Evolutionary conservation across 2,888 invertebrate genomes (phyloP), one percentile per base, ranked within the genome.

Genomic region (Ditula angustiorana): DNA sequence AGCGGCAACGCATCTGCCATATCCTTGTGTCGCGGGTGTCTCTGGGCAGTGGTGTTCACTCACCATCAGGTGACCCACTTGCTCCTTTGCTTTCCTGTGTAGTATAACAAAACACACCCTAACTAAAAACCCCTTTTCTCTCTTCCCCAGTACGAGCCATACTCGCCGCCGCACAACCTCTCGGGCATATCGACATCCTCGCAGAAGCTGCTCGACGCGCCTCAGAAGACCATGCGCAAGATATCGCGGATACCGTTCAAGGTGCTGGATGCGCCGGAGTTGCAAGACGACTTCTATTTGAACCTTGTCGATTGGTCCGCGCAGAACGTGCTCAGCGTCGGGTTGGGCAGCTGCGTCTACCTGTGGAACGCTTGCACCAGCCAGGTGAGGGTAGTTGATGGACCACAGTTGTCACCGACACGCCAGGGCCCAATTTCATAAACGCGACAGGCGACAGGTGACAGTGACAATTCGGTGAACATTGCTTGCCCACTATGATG

Each of bases 271-370:
- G 99, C 99, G 2, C 99, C 99, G 2, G 99, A 99, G 88, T 91
- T 99, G 62, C 98, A 99, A 91, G 99, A 99, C 90, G 99, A 99
- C 92, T 99, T 99, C 93, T 99, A 99, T 86, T 92, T 99, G 73
- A 99, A 99, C 91, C 94, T 99, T 69, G 99, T 99, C 33, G 99
- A 99, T 87, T 99, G 99, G 99, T 99, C 99, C 4, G 98, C 99
- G 57, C 98, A 98, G 90, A 99, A 99, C 88, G 98, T 99, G 33
- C 95, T 99, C 67, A 98, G 99, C 83, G 99, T 99, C 2, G 99
- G 99, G 0, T 93, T 99, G 19, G 99, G 99, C 30, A 98, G 98
- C 79, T 99, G 99, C 85, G 99, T 99, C 0, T 99, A 99, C 86
- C 92, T 99, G 67, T 99, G 99, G 99, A 99, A 98, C 78, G 99